Percentiles rank a stretch among this genome's conserved stretches.
Conservation (phyloP, 2,797 vertebrate genomes). For the Melanogrammus aeglefinus region DNA sequence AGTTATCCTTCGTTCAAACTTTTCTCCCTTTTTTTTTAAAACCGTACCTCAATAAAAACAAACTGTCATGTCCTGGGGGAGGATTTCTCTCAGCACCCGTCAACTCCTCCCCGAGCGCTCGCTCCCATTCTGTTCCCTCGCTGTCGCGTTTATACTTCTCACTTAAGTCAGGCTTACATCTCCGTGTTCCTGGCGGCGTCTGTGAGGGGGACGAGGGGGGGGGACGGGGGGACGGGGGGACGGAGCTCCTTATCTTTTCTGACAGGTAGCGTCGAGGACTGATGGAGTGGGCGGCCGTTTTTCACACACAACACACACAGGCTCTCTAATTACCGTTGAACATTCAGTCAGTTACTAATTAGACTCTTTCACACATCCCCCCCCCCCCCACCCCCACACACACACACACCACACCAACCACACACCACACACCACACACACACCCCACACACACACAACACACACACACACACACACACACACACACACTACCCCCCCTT, state of each 20-base stretch:
- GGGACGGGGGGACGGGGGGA: no score
- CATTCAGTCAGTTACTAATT: constrained; percentile 65
- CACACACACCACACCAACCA: constrained; percentile 7
- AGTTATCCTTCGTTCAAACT: not conserved
- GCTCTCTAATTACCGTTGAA: constrained; percentile 61
- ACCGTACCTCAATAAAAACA: no score
- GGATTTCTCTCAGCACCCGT: no score
- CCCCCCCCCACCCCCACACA: constrained; percentile 19
- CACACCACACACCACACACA: not conserved
- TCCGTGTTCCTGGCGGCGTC: not conserved
- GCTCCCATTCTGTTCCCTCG: not conserved
- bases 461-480: no score
- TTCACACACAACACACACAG: constrained; percentile 23
- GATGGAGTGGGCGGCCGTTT: not conserved
- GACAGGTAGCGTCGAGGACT: not conserved
- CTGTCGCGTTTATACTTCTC: not conserved
- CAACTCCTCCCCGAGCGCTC: no score
- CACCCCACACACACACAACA: no score
- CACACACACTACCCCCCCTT: no score
- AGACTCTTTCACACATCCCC: constrained; percentile 26
- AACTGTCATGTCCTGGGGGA: no score
- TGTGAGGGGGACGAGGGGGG: no score
- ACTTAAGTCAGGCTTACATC: not conserved
- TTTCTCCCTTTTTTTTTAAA: no score
- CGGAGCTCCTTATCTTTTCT: not conserved